A percentile compares a stretch with the other conserved stretches of the same genome.
Conservation (phyloP, 2,113 vertebrate species). For the Oncorhynchus tshawytscha region DNA sequence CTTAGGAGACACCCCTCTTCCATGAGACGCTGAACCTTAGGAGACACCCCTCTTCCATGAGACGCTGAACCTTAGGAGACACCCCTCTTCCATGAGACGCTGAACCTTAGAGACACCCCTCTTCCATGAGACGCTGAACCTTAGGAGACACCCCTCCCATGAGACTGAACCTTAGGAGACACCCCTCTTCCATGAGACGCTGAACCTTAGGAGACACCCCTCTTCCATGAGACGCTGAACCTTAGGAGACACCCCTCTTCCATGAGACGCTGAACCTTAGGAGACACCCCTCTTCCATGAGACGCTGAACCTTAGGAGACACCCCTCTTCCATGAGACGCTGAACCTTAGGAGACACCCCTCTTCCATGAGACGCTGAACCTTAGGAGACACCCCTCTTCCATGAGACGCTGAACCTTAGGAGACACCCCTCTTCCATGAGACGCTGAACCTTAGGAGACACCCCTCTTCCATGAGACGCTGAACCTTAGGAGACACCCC, state of each 20-base stretch:
- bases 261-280: conserved; percentile 30
- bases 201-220: conserved; percentile 30
- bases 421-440: conserved; percentile 34
- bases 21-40: too few relatives aligned
- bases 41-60: conserved; percentile 38
- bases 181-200: conserved; percentile 26
- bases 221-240: too few relatives aligned
- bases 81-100: conserved; percentile 26
- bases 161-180: conserved; percentile 59
- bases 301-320: conserved; percentile 59
- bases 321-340: conserved; percentile 26
- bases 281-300: too few relatives aligned
- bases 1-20: too few relatives aligned
- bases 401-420: conserved; percentile 30
- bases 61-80: conserved; percentile 29
- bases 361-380: too few relatives aligned
- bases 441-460: conserved; percentile 29
- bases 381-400: conserved; percentile 47
- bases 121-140: conserved; percentile 26
- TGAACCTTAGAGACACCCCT: conserved; percentile 35
- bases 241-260: conserved; percentile 47
- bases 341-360: conserved; percentile 30
- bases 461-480: conserved; percentile 26
- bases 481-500: conserved; percentile 49
- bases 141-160: too few relatives aligned